Percentiles rank a stretch among this genome's conserved stretches.
Conservation (phyloP, 2,888 invertebrate species). For the Mesoligia furuncula region DNA sequence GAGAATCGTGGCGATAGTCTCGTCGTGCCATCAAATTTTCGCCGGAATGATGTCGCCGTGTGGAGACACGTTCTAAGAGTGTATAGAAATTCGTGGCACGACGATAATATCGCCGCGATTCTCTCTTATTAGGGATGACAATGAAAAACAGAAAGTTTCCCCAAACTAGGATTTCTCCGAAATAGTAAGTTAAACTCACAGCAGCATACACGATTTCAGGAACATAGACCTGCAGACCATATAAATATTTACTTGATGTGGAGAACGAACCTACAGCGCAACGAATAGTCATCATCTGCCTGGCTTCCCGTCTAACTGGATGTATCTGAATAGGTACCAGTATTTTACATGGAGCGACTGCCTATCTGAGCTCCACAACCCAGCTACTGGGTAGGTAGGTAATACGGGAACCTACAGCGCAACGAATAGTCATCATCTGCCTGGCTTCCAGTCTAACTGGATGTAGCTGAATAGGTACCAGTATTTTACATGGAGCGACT, state of each 20-base stretch:
- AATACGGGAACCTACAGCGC: neutral
- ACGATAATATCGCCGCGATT: too few species aligned
- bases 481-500: neutral
- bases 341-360: neutral
- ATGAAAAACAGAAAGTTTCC: neutral
- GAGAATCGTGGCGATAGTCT: too few species aligned
- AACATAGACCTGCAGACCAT: slow-evolving; percentile 40
- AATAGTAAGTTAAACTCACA: slow-evolving; percentile 32
- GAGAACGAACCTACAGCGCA: neutral
- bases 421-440: neutral
- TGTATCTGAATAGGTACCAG: neutral
- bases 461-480: neutral
- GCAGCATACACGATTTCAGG: slow-evolving; percentile 38
- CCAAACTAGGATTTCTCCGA: slow-evolving; percentile 17
- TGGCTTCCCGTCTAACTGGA: neutral
- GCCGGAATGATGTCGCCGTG: too few species aligned
- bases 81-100: too few species aligned
- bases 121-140: neutral
- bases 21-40: too few species aligned
- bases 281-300: neutral
- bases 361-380: neutral
- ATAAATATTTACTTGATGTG: slow-evolving; percentile 22
- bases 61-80: too few species aligned
- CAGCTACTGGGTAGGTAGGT: neutral
- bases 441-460: neutral